These are phyloP conservation scores for Collichthys lucidus DNA, from an alignment of 2,113 vertebrate genomes.

Conservation along the genomic window DNA sequence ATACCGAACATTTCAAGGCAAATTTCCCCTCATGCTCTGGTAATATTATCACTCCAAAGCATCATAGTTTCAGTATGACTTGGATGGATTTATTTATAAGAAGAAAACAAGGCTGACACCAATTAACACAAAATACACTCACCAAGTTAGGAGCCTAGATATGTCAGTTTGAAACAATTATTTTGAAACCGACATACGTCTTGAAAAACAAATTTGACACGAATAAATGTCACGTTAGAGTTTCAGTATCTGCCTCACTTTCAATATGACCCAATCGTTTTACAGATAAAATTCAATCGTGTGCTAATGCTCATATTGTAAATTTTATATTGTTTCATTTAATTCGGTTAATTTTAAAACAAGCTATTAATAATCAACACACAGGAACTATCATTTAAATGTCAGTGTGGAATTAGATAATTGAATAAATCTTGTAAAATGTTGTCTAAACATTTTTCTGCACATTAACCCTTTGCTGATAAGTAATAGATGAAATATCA, in stretches of 20 bases:
- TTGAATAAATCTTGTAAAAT: neutral
- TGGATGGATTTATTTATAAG: constrained; percentile 96
- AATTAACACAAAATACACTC: constrained; percentile 68
- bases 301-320: neutral
- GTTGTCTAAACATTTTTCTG: neutral
- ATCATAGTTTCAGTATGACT: constrained; percentile 98
- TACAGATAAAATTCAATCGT: neutral
- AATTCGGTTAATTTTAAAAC: neutral
- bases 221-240: constrained; percentile 27
- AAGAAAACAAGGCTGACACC: constrained; percentile 95
- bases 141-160: neutral
- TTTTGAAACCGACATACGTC: constrained; percentile 24
- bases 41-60: constrained; percentile 97
- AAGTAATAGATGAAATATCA: neutral
- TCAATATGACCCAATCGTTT: constrained; percentile 31
- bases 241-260: constrained; percentile 43
- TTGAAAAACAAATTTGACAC: constrained; percentile 22
- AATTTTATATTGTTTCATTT: neutral
- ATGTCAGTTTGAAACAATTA: constrained; percentile 8
- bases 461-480: neutral
- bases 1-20: constrained; percentile 96
- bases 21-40: constrained; percentile 94
- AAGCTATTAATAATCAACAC: neutral
- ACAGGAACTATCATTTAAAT: constrained; percentile 24
- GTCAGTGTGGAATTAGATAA: neutral